These are phyloP conservation scores for Myotis lucifugus DNA, from an alignment of 2,113 vertebrate genomes.

Conservation along the genomic window DNA sequence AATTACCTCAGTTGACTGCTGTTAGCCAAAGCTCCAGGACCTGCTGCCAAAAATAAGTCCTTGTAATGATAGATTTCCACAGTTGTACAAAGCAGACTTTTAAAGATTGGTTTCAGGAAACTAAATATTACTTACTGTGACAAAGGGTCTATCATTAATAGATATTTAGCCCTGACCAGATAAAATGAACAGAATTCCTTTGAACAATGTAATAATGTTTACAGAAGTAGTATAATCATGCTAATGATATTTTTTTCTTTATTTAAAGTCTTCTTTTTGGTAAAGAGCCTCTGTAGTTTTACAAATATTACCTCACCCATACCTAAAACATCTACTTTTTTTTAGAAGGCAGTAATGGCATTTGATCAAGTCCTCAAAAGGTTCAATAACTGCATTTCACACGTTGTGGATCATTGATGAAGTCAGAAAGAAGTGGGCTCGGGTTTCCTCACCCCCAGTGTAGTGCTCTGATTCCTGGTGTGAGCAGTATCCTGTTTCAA, in stretches of 20 bases:
- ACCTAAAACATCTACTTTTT: not conserved
- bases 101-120: slow-evolving; percentile 60
- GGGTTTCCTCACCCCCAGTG: not conserved
- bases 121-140: slow-evolving; percentile 46
- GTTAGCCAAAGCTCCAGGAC: slow-evolving; percentile 52
- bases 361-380: not conserved
- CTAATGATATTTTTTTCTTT: not conserved
- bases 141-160: slow-evolving; percentile 27
- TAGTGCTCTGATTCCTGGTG: not conserved
- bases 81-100: slow-evolving; percentile 68
- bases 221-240: not conserved
- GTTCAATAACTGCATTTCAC: not conserved
- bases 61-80: slow-evolving; percentile 60
- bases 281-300: not conserved
- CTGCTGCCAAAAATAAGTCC: slow-evolving; percentile 66
- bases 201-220: slow-evolving; percentile 11
- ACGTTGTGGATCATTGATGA: not conserved
- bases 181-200: slow-evolving; percentile 40
- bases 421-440: not conserved
- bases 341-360: not conserved
- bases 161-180: not conserved
- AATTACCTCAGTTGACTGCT: slow-evolving; percentile 70
- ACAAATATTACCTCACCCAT: not conserved
- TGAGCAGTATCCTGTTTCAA: not conserved
- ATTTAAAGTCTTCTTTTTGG: slow-evolving; percentile 13